These are phyloP conservation scores for Bettongia penicillata DNA, from an alignment of 2,113 vertebrate species.

Conservation along the genomic window DNA sequence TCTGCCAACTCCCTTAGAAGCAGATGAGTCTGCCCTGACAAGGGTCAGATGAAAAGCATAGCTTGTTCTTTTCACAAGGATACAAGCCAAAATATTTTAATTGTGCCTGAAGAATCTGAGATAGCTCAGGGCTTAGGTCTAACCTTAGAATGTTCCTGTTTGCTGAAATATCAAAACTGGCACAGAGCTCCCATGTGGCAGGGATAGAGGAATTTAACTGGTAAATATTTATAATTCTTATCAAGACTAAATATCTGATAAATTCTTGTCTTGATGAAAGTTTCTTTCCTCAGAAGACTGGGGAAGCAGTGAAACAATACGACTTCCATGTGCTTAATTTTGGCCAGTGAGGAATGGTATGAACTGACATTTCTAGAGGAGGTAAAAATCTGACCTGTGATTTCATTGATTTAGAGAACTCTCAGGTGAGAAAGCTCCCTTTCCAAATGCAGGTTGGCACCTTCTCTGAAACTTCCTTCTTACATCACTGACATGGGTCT, in stretches of 20 bases:
- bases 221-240: constrained; percentile 8
- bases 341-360: background rate
- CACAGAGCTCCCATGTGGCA: background rate
- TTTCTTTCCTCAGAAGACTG: constrained; percentile 30
- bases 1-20: constrained; percentile 44
- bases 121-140: background rate
- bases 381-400: background rate
- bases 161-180: constrained; percentile 17
- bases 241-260: constrained; percentile 20
- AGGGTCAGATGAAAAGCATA: constrained; percentile 53
- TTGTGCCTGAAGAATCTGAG: constrained; percentile 27
- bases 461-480: background rate
- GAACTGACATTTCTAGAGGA: background rate
- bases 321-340: constrained; percentile 14
- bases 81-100: constrained; percentile 44
- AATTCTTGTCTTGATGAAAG: constrained; percentile 9
- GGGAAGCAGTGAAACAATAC: constrained; percentile 29
- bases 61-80: constrained; percentile 24
- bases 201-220: background rate
- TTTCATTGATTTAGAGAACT: background rate
- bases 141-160: background rate
- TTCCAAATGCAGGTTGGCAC: background rate
- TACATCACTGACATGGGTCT: background rate
- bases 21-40: constrained; percentile 16
- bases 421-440: background rate